Percentiles rank a stretch among this genome's conserved stretches.
These are phyloP conservation scores for Lithophane semibrunnea DNA, from an alignment of 2,888 invertebrate species.

Conservation along the genomic window DNA sequence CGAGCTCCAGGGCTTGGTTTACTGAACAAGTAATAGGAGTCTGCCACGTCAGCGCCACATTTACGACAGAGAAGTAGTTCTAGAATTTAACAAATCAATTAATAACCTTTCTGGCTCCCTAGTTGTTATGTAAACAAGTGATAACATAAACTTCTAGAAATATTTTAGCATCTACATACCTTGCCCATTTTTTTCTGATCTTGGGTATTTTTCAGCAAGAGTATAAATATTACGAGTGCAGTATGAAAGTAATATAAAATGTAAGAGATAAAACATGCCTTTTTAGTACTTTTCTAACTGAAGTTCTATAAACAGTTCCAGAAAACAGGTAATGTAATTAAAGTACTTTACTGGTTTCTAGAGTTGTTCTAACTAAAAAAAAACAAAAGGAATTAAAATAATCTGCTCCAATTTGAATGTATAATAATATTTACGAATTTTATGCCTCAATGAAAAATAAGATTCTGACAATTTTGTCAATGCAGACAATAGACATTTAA, in stretches of 20 bases:
- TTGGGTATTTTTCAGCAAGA: slow-evolving; percentile 70
- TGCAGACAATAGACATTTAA: not conserved
- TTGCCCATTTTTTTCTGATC: slow-evolving; percentile 74
- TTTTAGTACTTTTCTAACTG: slow-evolving; percentile 37
- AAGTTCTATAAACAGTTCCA: slow-evolving; percentile 9
- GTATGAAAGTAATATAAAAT: slow-evolving; percentile 71
- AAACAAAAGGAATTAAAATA: slow-evolving; percentile 13
- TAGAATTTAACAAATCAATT: slow-evolving; percentile 70
- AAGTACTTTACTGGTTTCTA: not conserved
- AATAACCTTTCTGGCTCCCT: not conserved
- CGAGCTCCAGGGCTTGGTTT: slow-evolving; percentile 88
- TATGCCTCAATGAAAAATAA: not conserved
- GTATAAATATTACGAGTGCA: slow-evolving; percentile 64
- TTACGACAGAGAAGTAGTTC: slow-evolving; percentile 90
- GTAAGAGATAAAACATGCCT: slow-evolving; percentile 80
- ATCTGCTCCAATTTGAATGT: slow-evolving; percentile 9
- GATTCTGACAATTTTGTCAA: not conserved
- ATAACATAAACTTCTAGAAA: slow-evolving; percentile 10
- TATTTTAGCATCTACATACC: slow-evolving; percentile 63
- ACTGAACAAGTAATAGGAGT: slow-evolving; percentile 88
- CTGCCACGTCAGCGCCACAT: slow-evolving; percentile 91
- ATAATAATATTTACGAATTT: not conserved
- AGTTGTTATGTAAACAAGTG: slow-evolving; percentile 53
- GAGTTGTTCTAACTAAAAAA: slow-evolving; percentile 18
- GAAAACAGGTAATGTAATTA: slow-evolving; percentile 12